These are phyloP conservation scores for Himalopsyche anomala DNA, from an alignment of 2,888 invertebrate genomes.

Conservation along the genomic window DNA sequence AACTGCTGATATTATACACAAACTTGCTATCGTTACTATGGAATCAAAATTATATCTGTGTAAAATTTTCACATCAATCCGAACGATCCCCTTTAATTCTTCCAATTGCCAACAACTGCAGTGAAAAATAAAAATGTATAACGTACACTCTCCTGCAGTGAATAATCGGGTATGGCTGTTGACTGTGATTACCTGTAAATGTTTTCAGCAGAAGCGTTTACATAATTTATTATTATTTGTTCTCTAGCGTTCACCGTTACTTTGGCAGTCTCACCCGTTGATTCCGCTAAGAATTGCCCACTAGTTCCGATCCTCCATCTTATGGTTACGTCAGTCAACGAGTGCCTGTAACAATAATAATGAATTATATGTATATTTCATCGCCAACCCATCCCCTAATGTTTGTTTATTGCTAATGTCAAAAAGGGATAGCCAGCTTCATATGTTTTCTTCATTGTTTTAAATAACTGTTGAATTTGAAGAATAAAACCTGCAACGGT, in stretches of 20 bases:
- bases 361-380: background rate
- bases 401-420: no score
- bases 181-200: constrained; percentile 76
- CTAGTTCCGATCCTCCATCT: constrained; percentile 63
- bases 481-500: no score
- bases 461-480: no score
- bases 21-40: constrained; percentile 71
- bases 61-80: constrained; percentile 75
- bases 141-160: background rate
- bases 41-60: constrained; percentile 73
- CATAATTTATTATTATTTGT: constrained; percentile 76
- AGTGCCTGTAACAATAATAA: constrained; percentile 5
- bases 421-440: no score
- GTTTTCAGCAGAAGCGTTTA: constrained; percentile 76
- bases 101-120: constrained; percentile 82
- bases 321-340: constrained; percentile 48
- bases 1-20: constrained; percentile 69
- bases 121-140: constrained; percentile 55
- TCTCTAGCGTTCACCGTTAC: constrained; percentile 77
- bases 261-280: constrained; percentile 73
- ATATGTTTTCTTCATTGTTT: no score
- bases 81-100: constrained; percentile 78
- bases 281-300: background rate
- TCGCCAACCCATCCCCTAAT: background rate
- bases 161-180: background rate